A percentile compares a stretch with the other conserved stretches of the same genome.
Evolutionary conservation across 2,888 invertebrate species (phyloP).

Genomic region (Sesamia inferens): DNA sequence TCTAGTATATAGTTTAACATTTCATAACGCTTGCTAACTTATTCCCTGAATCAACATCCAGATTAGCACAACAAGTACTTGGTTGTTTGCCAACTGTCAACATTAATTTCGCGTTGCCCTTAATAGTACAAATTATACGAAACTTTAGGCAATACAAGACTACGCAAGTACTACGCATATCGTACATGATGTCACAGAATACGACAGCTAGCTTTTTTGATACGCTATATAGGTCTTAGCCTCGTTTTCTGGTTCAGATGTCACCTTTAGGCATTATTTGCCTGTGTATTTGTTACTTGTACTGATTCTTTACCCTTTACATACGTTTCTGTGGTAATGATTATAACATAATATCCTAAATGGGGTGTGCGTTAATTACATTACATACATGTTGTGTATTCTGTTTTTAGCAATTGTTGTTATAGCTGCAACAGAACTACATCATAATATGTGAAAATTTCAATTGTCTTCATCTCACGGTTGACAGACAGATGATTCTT

Average conservation of each 20-base stretch:
- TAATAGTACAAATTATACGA: slow-evolving; percentile 23
- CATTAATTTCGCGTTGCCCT: slow-evolving; percentile 47
- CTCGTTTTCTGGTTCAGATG: slow-evolving; percentile 41
- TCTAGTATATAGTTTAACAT: no score
- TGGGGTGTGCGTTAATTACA: no score
- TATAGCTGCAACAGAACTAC: no score
- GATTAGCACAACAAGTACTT: slow-evolving; percentile 29
- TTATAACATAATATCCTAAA: no score
- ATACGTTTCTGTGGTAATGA: no score
- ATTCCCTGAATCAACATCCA: slow-evolving; percentile 2
- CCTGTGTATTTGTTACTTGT: slow-evolving; percentile 9
- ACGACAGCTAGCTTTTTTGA: slow-evolving; percentile 49
- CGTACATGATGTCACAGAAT: slow-evolving; percentile 32
- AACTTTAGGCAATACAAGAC: slow-evolving; percentile 29
- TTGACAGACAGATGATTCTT: no score
- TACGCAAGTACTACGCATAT: slow-evolving; percentile 27
- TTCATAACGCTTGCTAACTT: not conserved
- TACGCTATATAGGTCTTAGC: slow-evolving; percentile 37
- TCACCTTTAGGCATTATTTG: slow-evolving; percentile 16
- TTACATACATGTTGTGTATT: no score
- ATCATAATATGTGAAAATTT: no score
- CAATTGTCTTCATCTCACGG: no score
- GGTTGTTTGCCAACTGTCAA: slow-evolving; percentile 52
- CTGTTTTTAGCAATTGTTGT: no score
- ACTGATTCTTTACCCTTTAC: slow-evolving; percentile 9